These are phyloP conservation scores for Drosophila nr. fundita DNA, from an alignment of 2,888 invertebrate genomes.

Conservation along the genomic window DNA sequence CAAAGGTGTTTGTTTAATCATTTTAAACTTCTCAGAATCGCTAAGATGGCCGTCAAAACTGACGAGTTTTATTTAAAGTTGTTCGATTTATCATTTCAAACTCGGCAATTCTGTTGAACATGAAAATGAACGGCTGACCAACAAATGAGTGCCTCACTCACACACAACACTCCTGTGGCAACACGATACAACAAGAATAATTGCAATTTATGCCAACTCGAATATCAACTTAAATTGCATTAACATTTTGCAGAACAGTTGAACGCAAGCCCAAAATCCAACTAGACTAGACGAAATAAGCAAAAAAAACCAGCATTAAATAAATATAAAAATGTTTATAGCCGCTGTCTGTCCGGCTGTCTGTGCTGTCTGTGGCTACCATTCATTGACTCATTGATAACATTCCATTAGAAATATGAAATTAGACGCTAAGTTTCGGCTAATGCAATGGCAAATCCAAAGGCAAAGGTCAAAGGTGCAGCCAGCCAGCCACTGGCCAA, in stretches of 20 bases:
- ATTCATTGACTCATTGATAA: slow-evolving; percentile 41
- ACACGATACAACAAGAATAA: slow-evolving; percentile 9
- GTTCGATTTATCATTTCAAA: slow-evolving; percentile 11
- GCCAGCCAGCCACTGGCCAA: slow-evolving; percentile 62
- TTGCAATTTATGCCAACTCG: slow-evolving; percentile 43
- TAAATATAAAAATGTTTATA: slow-evolving; percentile 31
- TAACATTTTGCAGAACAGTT: slow-evolving; percentile 15
- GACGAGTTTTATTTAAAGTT: neutral
- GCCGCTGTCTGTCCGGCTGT: neutral
- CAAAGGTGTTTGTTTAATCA: slow-evolving; percentile 13
- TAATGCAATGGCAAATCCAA: slow-evolving; percentile 40
- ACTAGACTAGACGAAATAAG: neutral
- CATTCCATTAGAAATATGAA: slow-evolving; percentile 58
- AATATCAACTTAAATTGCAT: slow-evolving; percentile 34
- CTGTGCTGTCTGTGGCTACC: neutral
- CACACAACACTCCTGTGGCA: neutral
- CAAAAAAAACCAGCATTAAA: slow-evolving; percentile 6
- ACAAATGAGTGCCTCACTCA: neutral
- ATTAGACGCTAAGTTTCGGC: slow-evolving; percentile 51
- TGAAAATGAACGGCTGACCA: neutral
- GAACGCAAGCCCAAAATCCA: neutral
- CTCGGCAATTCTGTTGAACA: neutral
- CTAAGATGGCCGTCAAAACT: neutral
- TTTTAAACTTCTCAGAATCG: neutral
- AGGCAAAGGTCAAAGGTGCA: slow-evolving; percentile 72